Evolutionary conservation across 2,888 invertebrate genomes (phyloP).

Genomic region (Netelia inedita): DNA sequence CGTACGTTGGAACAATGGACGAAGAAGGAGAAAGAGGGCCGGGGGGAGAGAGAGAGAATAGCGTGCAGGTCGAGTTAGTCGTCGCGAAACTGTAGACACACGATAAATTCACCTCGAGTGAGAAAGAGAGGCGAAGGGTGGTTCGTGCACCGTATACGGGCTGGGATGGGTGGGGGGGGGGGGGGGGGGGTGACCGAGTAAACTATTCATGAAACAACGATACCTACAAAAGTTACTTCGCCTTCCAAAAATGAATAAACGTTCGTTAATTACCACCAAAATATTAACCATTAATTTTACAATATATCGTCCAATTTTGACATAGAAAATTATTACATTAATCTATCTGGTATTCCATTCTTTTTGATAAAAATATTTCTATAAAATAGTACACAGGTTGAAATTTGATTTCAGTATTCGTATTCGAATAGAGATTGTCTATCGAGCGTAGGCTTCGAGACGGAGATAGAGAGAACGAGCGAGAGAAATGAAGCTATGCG

Average conservation of each 20-base stretch:
- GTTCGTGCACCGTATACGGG: background rate
- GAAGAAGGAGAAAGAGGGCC: background rate
- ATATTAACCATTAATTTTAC: too few species aligned
- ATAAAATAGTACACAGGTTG: background rate
- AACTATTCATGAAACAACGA: too few species aligned
- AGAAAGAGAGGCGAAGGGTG: slow-evolving; percentile 24
- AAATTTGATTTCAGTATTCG: background rate
- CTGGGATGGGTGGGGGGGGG: slow-evolving; percentile 36
- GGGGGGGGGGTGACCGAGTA: slow-evolving; percentile 9
- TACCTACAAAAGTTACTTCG: too few species aligned
- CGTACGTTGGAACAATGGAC: slow-evolving; percentile 41
- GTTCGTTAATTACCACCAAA: too few species aligned
- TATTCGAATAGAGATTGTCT: background rate
- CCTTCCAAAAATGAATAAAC: too few species aligned
- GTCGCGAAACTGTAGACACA: slow-evolving; percentile 39
- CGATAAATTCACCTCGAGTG: slow-evolving; percentile 25
- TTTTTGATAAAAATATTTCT: background rate
- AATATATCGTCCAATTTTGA: too few species aligned
- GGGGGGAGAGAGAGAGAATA: slow-evolving; percentile 6
- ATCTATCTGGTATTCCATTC: too few species aligned
- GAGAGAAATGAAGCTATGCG: slow-evolving; percentile 65
- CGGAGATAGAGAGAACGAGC: slow-evolving; percentile 52
- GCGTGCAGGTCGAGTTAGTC: slow-evolving; percentile 51
- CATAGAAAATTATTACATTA: too few species aligned
- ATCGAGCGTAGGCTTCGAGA: background rate